A percentile compares a stretch with the other conserved stretches of the same genome.
phyloP scores from a whole-genome alignment of 2,797 vertebrate species.

The Liparis tanakae region DNA sequence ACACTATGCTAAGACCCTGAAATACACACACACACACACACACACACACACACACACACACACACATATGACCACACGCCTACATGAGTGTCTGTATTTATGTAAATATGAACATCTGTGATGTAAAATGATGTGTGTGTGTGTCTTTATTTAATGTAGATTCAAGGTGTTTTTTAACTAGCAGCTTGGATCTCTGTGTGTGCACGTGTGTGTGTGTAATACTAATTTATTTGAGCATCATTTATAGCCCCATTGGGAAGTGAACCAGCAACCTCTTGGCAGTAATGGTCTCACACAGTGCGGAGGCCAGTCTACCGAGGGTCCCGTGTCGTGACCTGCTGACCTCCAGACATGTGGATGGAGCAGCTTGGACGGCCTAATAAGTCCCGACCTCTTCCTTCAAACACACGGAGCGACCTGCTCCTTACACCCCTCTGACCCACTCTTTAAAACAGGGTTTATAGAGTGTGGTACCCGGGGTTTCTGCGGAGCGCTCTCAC shows the following conservation, averaged over 20 bases:
- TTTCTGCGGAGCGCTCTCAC: conserved; percentile 9
- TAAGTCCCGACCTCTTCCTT: conserved; percentile 12
- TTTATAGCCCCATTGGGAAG: conserved; percentile 55
- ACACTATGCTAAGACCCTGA: conserved; percentile 24
- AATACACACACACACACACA: conserved; percentile 24
- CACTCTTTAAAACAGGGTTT: conserved; percentile 56
- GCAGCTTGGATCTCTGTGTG: conserved; percentile 4
- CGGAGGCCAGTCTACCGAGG: conserved; percentile 37
- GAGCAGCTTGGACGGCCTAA: conserved; percentile 7
- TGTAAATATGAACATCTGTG: conserved; percentile 8
- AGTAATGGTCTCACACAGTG: conserved; percentile 38
- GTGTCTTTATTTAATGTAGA: conserved; percentile 1
- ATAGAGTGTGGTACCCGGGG: conserved; percentile 22
- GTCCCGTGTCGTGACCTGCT: conserved; percentile 46
- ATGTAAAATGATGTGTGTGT: conserved; percentile 29
- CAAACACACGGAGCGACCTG: conserved; percentile 21
- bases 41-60: no score
- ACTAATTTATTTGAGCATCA: conserved; percentile 63
- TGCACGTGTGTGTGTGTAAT: conserved; percentile 28
- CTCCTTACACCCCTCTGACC: conserved; percentile 35
- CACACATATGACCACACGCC: conserved; percentile 20
- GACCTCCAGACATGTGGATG: conserved; percentile 21
- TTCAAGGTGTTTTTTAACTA: conserved; percentile 14
- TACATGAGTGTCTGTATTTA: background rate
- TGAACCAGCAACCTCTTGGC: conserved; percentile 55